Evolutionary conservation across 1,140 invertebrate genomes (phyloP), one percentile per base, ranked within the genome.

Genomic region (Ips typographus): DNA sequence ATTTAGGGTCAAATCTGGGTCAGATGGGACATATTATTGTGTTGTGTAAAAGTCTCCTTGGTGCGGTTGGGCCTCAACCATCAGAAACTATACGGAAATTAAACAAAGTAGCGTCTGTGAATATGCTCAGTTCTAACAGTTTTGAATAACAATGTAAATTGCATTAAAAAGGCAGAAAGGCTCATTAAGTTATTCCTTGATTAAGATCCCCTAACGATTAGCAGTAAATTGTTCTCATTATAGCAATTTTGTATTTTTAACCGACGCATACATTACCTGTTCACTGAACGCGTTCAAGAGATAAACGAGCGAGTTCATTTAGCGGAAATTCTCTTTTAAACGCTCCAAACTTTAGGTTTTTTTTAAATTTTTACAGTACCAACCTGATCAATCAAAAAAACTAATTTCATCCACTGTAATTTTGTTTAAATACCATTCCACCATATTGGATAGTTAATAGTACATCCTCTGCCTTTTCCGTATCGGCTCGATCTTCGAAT

Each of bases 201-300:
- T 80, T 78, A 79, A 80, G 79, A 80, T 80, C 78, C 76, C 71
- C 73, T 71, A 75, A 78, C 78, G 79, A 80, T 80, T 80, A 80
- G 78, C 79, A 78, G 77, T 80, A 80, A 80, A 80, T 80, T 79
- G 79, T 80, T 80, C 78, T 80, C 78, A 80, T 80, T 80, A 80
- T 72, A 72, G 78, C 79, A 80, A 80, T 80, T 80, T 80, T 80
- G 79, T 80, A 80, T 79, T 80, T 80, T 79, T 78, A 80, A 79
- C 75, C 68, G 78, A 74, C 75, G 78, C 75, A 80, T 80, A 78
- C 71, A 80, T 80, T 80, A 79, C 73, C 73, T 78, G 77, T 74
- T 80, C 77, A 79, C 65, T 78, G 77, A 77, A 74, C 77, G 76
- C 76, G 76, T 73, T 75, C 75, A 73, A 77, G 74, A 78, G 77